Evolutionary conservation across 2,888 invertebrate species (phyloP).

Genomic region (Atrina japonica): DNA sequence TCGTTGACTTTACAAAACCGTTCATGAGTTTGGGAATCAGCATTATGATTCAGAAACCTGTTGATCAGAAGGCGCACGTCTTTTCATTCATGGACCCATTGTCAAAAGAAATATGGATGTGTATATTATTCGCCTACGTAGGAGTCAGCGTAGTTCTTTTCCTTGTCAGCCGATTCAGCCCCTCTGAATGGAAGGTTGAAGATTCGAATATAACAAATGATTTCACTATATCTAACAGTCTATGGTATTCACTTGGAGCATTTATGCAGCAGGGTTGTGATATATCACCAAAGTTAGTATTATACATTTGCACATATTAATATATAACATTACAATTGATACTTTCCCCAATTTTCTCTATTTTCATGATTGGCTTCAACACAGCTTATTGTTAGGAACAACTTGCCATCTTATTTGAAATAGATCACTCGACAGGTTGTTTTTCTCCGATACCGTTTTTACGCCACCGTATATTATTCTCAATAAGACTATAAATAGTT

Average conservation of each 20-base stretch:
- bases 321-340: no score
- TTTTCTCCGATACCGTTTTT: no score
- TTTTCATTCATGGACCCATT: constrained; percentile 99
- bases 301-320: no score
- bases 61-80: constrained; percentile 94
- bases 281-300: constrained; percentile 92
- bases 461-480: no score
- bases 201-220: constrained; percentile 75
- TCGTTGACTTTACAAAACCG: constrained; percentile 98
- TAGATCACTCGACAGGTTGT: no score
- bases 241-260: constrained; percentile 98
- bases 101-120: constrained; percentile 98
- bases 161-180: constrained; percentile 97
- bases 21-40: constrained; percentile 98
- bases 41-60: constrained; percentile 95
- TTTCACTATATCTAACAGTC: constrained; percentile 96
- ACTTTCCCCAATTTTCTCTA: no score
- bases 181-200: constrained; percentile 92
- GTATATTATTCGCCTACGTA: constrained; percentile 92
- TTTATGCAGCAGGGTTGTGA: constrained; percentile 99
- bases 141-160: constrained; percentile 99
- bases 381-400: not conserved
- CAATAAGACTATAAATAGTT: no score
- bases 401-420: not conserved
- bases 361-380: not conserved